A percentile compares a stretch with the other conserved stretches of the same genome.
Evolutionary conservation across 2,797 vertebrate species (phyloP).

Genomic region (Propithecus deckenii): DNA sequence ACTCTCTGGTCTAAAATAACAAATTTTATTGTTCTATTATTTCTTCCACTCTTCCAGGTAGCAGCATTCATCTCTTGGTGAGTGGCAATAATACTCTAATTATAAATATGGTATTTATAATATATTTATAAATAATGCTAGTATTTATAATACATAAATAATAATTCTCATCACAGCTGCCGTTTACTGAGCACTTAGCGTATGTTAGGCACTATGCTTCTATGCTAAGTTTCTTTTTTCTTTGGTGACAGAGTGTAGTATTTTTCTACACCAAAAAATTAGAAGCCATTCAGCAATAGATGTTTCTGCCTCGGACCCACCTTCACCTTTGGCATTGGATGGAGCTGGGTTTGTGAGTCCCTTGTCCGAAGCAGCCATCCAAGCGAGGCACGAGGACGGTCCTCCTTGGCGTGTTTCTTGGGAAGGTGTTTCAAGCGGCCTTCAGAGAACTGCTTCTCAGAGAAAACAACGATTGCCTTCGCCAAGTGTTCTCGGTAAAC

Average conservation of each 20-base stretch:
- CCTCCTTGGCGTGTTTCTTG: not conserved
- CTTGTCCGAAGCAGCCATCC: not conserved
- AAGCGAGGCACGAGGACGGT: not conserved
- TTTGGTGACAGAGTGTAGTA: not conserved
- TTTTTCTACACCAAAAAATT: not conserved
- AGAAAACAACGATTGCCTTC: constrained; percentile 51
- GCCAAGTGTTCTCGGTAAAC: not conserved
- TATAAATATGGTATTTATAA: not conserved
- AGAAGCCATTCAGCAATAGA: not conserved
- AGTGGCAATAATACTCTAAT: not conserved
- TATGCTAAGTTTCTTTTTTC: not conserved
- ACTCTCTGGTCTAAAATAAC: not conserved
- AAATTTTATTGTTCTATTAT: no score
- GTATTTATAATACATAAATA: not conserved
- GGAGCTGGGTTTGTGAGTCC: not conserved
- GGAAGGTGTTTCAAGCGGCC: constrained; percentile 37
- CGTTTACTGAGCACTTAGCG: not conserved
- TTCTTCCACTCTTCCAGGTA: not conserved
- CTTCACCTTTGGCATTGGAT: not conserved
- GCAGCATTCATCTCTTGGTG: not conserved
- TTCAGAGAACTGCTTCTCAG: constrained; percentile 3
- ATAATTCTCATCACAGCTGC: not conserved
- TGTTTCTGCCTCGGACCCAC: not conserved
- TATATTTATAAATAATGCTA: not conserved
- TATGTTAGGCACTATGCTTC: not conserved